A percentile compares a stretch with the other conserved stretches of the same genome.
These are phyloP conservation scores for Formicarius rufipectus DNA, from an alignment of 2,113 vertebrate species.

Conservation along the genomic window DNA sequence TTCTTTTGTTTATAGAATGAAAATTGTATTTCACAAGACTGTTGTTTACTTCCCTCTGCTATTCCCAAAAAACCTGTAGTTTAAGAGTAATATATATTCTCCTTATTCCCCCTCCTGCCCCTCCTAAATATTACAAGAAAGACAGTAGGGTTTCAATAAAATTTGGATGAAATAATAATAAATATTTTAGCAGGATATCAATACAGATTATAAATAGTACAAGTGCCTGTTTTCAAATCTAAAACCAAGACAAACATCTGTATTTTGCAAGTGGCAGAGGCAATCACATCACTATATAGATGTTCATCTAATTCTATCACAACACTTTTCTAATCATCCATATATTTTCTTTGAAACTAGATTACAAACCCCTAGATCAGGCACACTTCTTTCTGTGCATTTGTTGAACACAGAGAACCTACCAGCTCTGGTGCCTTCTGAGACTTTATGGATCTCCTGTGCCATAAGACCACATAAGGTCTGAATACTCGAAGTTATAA, in stretches of 20 bases:
- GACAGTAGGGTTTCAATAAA: background rate
- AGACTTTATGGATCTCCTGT: background rate
- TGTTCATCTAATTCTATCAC: background rate
- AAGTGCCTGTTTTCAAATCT: background rate
- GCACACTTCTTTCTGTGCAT: background rate
- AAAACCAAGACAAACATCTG: background rate
- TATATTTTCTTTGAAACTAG: background rate
- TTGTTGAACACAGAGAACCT: background rate
- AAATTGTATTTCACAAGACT: background rate
- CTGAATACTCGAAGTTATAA: conserved; percentile 44
- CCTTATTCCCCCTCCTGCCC: background rate
- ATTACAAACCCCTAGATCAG: background rate
- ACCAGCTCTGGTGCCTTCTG: background rate
- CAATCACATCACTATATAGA: background rate
- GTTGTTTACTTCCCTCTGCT: background rate
- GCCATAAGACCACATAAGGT: background rate
- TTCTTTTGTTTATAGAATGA: background rate
- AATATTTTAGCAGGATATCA: background rate
- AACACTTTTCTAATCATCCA: background rate
- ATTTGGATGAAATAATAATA: background rate
- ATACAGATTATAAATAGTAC: background rate
- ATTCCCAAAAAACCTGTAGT: background rate
- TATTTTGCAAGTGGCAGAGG: background rate
- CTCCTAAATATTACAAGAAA: background rate
- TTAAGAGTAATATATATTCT: background rate